Conservation (phyloP, 2,888 invertebrate species). For the Drosophila mimica region DNA sequence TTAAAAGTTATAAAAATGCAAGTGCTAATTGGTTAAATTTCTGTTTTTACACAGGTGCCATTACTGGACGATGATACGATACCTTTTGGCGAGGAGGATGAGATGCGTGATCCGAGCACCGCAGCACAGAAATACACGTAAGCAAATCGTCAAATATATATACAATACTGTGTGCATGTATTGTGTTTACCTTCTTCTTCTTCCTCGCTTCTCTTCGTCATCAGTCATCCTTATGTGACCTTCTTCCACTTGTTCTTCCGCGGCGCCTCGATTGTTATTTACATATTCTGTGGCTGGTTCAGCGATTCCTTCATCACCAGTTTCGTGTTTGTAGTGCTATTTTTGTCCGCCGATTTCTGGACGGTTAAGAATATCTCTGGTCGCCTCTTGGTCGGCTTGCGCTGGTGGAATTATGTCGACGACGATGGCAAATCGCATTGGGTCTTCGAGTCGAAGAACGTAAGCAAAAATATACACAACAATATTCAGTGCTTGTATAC, state of each 20-base stretch:
- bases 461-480: constrained; percentile 49
- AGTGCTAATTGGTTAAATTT: constrained; percentile 21
- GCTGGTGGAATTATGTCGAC: constrained; percentile 99
- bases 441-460: constrained; percentile 94
- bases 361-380: constrained; percentile 96
- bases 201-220: constrained; percentile 56
- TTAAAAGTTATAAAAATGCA: neutral
- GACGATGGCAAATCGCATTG: constrained; percentile 98
- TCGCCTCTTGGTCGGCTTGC: constrained; percentile 95
- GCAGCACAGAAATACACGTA: constrained; percentile 84
- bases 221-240: constrained; percentile 96
- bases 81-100: constrained; percentile 94
- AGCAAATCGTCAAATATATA: constrained; percentile 51
- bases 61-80: constrained; percentile 94
- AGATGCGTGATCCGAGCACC: constrained; percentile 82
- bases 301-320: constrained; percentile 97
- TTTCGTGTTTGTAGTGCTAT: constrained; percentile 95
- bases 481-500: neutral
- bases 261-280: constrained; percentile 92
- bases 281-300: constrained; percentile 96
- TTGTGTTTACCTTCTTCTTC: constrained; percentile 27
- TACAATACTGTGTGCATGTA: constrained; percentile 6
- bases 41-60: constrained; percentile 89
- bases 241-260: constrained; percentile 96
- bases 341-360: constrained; percentile 99